Conservation (phyloP, 2,888 invertebrate species). For the Chorisops tibialis region DNA sequence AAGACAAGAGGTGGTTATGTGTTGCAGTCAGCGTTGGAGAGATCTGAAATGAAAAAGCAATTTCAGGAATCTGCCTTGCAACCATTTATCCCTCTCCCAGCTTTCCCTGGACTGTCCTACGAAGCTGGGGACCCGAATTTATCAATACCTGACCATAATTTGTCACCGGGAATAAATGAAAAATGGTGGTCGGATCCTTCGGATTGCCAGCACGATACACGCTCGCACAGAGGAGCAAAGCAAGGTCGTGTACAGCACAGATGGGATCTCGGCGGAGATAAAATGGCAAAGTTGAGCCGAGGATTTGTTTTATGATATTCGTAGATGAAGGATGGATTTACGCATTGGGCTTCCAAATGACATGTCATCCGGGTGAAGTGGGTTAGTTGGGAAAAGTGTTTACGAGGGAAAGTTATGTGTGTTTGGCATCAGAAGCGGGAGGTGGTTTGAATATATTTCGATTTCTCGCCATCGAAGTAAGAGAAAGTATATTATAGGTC, state of each 20-base stretch:
- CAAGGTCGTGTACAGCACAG: neutral
- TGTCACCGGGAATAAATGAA: slow-evolving; percentile 33
- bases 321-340: slow-evolving; percentile 32
- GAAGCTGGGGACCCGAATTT: slow-evolving; percentile 17
- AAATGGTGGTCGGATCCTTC: slow-evolving; percentile 27
- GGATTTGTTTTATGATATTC: slow-evolving; percentile 33
- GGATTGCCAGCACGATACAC: slow-evolving; percentile 27
- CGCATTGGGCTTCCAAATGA: slow-evolving; percentile 19
- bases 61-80: too few species aligned
- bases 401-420: neutral
- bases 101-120: too few species aligned
- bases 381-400: slow-evolving; percentile 8
- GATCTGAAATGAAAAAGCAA: too few species aligned
- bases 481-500: too few species aligned
- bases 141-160: slow-evolving; percentile 34
- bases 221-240: neutral
- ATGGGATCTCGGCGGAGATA: slow-evolving; percentile 24
- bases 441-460: neutral
- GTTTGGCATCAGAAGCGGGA: neutral
- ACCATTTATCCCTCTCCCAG: too few species aligned
- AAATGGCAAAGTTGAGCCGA: slow-evolving; percentile 31
- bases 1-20: too few species aligned
- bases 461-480: too few species aligned
- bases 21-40: too few species aligned
- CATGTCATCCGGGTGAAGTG: slow-evolving; percentile 15